Evolutionary conservation across 2,797 vertebrate species (phyloP).

Genomic region (Serranus cabrilla): DNA sequence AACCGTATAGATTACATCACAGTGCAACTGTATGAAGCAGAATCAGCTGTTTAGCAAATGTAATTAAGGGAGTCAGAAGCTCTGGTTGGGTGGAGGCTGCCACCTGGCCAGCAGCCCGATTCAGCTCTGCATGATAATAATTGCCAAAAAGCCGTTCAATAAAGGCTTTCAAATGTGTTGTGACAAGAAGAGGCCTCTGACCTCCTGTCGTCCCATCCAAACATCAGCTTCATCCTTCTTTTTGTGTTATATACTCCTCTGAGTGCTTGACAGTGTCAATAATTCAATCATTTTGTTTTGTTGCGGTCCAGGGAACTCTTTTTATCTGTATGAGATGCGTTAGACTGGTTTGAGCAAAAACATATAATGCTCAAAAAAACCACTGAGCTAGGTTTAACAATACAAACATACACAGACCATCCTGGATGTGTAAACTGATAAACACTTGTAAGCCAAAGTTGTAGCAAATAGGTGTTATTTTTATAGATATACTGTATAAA

Average conservation of each 20-base stretch:
- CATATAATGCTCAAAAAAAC: too few species aligned
- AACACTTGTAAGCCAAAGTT: not conserved
- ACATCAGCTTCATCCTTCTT: not conserved
- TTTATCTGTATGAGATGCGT: too few species aligned
- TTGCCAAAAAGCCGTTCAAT: not conserved
- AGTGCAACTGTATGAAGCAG: not conserved
- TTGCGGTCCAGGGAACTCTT: too few species aligned
- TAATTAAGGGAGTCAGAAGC: not conserved
- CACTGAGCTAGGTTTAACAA: too few species aligned
- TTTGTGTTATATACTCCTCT: not conserved
- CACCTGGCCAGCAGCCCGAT: not conserved
- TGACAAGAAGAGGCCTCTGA: not conserved
- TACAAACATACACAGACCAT: not conserved
- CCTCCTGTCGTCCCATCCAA: not conserved
- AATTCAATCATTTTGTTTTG: not conserved
- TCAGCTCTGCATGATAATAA: not conserved
- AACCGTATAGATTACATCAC: not conserved
- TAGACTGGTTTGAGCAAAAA: too few species aligned
- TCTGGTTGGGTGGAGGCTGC: not conserved
- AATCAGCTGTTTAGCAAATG: constrained; percentile 10
- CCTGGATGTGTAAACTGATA: not conserved
- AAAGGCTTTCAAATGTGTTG: not conserved
- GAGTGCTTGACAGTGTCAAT: not conserved
- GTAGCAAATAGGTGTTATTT: not conserved
- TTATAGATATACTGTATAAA: not conserved